These are phyloP conservation scores for Ips typographus DNA, from an alignment of 1,140 invertebrate species.

Conservation along the genomic window DNA sequence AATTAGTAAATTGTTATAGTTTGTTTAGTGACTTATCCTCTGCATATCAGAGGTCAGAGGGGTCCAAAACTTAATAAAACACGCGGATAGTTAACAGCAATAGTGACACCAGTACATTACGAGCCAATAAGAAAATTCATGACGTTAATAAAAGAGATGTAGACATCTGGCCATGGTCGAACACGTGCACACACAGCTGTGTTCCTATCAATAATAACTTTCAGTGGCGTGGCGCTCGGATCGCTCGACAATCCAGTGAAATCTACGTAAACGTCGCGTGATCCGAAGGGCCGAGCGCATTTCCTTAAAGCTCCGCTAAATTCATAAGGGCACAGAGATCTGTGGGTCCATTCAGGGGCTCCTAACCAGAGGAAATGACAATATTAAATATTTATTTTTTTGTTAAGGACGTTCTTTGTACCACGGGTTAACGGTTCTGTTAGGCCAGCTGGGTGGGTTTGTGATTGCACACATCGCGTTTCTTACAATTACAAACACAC, in stretches of 20 bases:
- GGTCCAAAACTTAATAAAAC: neutral
- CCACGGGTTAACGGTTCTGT: conserved; percentile 12
- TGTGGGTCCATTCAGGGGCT: conserved; percentile 18
- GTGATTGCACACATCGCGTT: neutral
- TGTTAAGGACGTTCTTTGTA: conserved; percentile 10
- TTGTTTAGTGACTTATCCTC: no score
- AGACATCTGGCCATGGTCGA: conserved; percentile 14
- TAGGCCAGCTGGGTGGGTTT: conserved; percentile 7
- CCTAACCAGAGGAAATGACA: conserved; percentile 8
- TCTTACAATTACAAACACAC: neutral
- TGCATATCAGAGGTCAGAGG: no score
- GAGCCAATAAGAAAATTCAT: conserved; percentile 15
- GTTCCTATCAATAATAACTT: conserved; percentile 23
- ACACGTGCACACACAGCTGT: conserved; percentile 27
- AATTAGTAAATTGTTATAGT: no score
- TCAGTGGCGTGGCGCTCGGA: neutral
- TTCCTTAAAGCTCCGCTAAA: neutral
- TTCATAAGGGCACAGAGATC: conserved; percentile 11
- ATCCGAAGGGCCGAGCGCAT: neutral
- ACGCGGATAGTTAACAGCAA: neutral
- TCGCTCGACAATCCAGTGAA: neutral
- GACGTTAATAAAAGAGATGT: conserved; percentile 19
- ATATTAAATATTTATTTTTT: conserved; percentile 26
- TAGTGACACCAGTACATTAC: neutral
- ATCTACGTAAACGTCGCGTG: neutral